A percentile compares a stretch with the other conserved stretches of the same genome.
phyloP scores from a whole-genome alignment of 2,888 invertebrate species.

The Rugalucina vietnamica region DNA sequence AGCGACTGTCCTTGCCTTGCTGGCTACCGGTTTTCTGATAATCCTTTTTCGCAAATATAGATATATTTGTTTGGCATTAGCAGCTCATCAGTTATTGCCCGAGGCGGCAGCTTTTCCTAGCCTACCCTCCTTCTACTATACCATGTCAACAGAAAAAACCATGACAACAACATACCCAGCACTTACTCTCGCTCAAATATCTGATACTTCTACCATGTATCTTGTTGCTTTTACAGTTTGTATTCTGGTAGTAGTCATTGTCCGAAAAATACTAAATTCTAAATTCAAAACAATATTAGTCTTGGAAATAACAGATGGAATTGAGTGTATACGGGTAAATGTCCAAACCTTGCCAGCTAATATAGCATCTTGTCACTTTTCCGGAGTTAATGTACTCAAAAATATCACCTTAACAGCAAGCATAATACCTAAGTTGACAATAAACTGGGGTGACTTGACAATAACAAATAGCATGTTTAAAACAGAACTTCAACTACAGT shows the following conservation, averaged over 20 bases:
- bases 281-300: neutral
- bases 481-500: no score
- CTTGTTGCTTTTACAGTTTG: neutral
- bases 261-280: neutral
- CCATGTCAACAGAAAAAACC: neutral
- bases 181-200: neutral
- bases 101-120: neutral
- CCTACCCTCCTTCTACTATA: neutral
- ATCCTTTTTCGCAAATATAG: neutral
- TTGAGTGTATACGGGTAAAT: neutral
- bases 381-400: neutral
- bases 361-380: neutral
- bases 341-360: neutral
- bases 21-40: neutral
- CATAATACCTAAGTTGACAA: neutral
- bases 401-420: neutral
- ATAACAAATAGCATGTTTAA: no score
- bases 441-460: no score
- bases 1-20: neutral
- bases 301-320: conserved; percentile 2
- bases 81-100: neutral
- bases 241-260: neutral
- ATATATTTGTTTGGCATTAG: neutral
- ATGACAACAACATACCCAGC: neutral
- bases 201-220: neutral